Evolutionary conservation across 1,140 invertebrate species (phyloP), one percentile per base, ranked within the genome.

Genomic region (Drosophila mojavensis): DNA sequence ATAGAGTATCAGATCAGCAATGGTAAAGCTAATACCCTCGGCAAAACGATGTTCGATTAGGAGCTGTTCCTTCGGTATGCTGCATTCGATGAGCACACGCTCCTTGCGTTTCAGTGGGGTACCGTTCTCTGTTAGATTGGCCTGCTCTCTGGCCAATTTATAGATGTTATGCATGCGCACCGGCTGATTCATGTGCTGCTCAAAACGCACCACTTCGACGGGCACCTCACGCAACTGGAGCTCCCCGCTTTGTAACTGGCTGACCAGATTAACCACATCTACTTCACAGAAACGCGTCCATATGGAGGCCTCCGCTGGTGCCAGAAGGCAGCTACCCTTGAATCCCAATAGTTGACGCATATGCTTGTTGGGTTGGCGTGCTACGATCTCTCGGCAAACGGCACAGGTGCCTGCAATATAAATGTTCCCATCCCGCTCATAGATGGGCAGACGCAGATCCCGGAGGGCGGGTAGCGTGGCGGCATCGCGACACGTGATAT

Each of bases 281-380:
- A 97, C 94, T 94, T 99, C 98, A 94, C 97, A 98, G 90, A 98
- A 98, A 81, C 96, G 96, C 0, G 97, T 98, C 97, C 97, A 98
- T 28, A 96, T 93, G 6, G 97, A 98, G 1, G 95, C 94, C 93
- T 98, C 97, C 13, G 96, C 96, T 76, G 96, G 97, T 9, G 97
- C 96, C 70, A 96, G 93, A 2, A 98, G 93, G 90, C 97, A 97
- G 50, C 95, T 94, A 53, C 94, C 94, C 66, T 96, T 94, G 80
- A 97, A 98, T 3, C 97, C 97, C 15, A 97, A 91, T 30, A 96
- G 92, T 15, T 93, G 92, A 20, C 93, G 93, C 15, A 93, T 93
- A 53, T 94, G 91, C 60, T 93, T 66, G 24, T 69, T 85, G 39
- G 50, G 68, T 10, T 80, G 70, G 0, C 81, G 70, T 3, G 73